Base-by-base conservation (phyloP, 2,888 invertebrate species). In the Tenodera sinensis region DNA sequence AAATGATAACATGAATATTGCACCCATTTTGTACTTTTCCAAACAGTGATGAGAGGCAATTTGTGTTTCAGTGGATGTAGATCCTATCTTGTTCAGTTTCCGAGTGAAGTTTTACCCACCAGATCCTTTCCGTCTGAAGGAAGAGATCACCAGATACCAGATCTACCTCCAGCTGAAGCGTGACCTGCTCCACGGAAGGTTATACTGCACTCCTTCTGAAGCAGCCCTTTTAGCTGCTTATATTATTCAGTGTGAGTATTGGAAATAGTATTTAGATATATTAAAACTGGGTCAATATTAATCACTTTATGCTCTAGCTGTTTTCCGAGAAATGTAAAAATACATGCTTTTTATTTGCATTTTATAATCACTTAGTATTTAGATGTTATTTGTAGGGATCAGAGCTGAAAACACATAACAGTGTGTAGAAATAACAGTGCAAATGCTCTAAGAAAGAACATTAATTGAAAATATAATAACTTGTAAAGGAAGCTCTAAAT, bases 91-190 rank as follows among this genome's bases (percentile, higher is more conserved):
- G 90, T 97, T 99, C 93, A 98, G 98, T 94, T 98, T 99, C 93
- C 97, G 99, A 91, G 98, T 99, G 91, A 99, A 99, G 94, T 99
- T 98, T 94, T 99, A 99, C 93, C 99, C 99, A 27, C 97, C 98
- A 89, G 98, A 99, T 94, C 99, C 99, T 27, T 95, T 97, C 93
- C 95, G 97, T 89, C 94, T 99, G 91, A 98, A 98, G 93, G 99
- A 99, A 93, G 98, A 99, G 93, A 97, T 98, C 91, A 98, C 99
- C 91, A 95, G 98, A 92, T 99, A 99, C 94, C 98, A 99, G 94
- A 96, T 98, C 92, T 98, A 98, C 93, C 95, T 98, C 91, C 99
- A 99, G 93, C 94, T 99, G 91, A 97, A 98, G 93, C 95, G 99
- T 92, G 99, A 99, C 94, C 95, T 99, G 91, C 95, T 98, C 85